These are phyloP conservation scores for Sminthopsis crassicaudata DNA, from an alignment of 2,113 vertebrate genomes.

Conservation along the genomic window DNA sequence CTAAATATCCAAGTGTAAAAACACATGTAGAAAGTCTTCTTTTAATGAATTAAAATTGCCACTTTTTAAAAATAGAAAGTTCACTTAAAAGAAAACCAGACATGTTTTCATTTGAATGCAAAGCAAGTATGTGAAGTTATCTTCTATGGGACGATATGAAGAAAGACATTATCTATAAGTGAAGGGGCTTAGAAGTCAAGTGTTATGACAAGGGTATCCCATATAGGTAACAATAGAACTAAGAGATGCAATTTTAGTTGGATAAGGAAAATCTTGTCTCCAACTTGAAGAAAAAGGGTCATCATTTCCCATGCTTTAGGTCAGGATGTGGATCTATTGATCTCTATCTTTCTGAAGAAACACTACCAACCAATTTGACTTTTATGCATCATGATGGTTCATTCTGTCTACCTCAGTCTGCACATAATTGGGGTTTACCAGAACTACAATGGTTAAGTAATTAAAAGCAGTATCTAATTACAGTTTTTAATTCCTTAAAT, in stretches of 20 bases:
- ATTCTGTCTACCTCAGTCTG: neutral
- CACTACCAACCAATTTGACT: neutral
- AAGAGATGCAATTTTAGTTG: neutral
- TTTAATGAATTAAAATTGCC: slow-evolving; percentile 21
- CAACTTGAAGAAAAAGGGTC: neutral
- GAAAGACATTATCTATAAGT: slow-evolving; percentile 18
- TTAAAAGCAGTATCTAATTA: slow-evolving; percentile 7
- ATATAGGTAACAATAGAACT: neutral
- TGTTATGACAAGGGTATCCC: neutral
- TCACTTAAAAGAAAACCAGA: neutral
- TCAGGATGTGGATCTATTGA: neutral
- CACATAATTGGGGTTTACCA: neutral
- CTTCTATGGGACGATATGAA: neutral
- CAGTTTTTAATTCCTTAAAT: neutral
- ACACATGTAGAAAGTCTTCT: neutral
- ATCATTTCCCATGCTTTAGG: neutral
- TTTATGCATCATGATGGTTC: neutral
- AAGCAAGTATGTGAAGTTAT: slow-evolving; percentile 8
- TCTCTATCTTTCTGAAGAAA: neutral
- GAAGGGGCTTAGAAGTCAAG: neutral
- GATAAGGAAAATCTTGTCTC: neutral
- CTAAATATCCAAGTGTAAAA: neutral
- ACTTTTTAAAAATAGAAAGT: slow-evolving; percentile 14
- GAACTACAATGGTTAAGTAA: neutral
- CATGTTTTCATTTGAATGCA: neutral